Percentiles rank a stretch among this genome's conserved stretches.
phyloP scores from a whole-genome alignment of 37 sponge, comb jelly and placozoan genomes.

The Aplysina aerophoba region DNA sequence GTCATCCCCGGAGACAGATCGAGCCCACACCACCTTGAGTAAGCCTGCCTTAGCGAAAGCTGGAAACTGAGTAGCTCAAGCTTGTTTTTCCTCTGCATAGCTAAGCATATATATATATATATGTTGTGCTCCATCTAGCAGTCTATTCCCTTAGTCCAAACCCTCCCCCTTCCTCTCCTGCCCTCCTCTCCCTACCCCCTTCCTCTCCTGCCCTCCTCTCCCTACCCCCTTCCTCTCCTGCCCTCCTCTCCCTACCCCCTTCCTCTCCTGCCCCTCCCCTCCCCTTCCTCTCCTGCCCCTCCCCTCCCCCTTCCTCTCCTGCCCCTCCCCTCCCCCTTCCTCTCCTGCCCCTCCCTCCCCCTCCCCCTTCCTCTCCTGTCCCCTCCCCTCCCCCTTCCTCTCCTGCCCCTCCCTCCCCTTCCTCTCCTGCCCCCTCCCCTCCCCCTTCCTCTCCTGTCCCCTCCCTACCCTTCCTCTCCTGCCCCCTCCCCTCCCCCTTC shows the following conservation, averaged over 20 bases:
- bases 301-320: neutral
- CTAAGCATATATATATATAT: too few species aligned
- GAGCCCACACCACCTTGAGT: too few species aligned
- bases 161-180: too few species aligned
- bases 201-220: neutral
- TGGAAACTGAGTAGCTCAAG: too few species aligned
- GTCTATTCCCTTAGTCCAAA: too few species aligned
- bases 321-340: neutral
- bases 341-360: neutral
- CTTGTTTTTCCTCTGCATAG: too few species aligned
- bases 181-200: too few species aligned
- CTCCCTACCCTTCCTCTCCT: neutral
- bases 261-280: neutral
- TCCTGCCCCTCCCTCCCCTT: slow-evolving; percentile 1
- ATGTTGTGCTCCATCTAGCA: too few species aligned
- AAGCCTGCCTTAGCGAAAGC: too few species aligned
- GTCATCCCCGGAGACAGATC: too few species aligned
- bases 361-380: neutral
- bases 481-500: slow-evolving; percentile 8
- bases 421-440: neutral
- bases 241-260: neutral
- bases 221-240: neutral
- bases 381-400: neutral
- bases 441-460: neutral
- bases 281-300: neutral